Base-by-base conservation (phyloP, 2,888 invertebrate species). In the Ornithoptera priamus region DNA sequence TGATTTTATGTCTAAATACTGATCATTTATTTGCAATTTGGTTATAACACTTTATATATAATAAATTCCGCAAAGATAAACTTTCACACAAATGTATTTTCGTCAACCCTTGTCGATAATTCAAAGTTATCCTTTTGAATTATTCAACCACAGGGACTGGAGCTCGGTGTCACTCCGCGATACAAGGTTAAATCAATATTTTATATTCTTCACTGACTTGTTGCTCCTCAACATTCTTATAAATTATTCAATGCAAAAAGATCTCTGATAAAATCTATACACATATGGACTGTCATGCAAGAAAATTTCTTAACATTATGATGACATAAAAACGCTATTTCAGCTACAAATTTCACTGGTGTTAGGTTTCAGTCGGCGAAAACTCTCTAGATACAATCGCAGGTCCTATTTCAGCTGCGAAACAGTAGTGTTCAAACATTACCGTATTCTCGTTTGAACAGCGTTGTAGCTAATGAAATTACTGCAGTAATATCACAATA, bases 131-230 rank as follows among this genome's bases (percentile, higher is more conserved):
- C 60, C 66, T 50, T 61, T 67, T 67, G 66, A 67, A 67, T 67
- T 30, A 67, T 67, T 67, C 66, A 67, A 61, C 36, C 30, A 50
- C 15, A 22, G 61, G 53, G 50, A 50, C 60, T 60, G 50, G 7
- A 24, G 67, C 67, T 53, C 67, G 24, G 61, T 67, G 67, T 61
- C 61, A 67, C 60, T 67, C 60, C 60, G 56, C 61, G 61, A 61
- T 61, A 67, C 61, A 67, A 61, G 61, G 67, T 67, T 67, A 61
- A 67, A 67, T 67, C 67, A 67, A 67, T 67, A 67, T 67, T 67
- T 67, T 67, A 67, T 67, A 61, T 67, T 67, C 67, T 53, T 56
- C 36, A 61, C 61, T 50, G 20, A 67, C 67, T 67, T 67, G 67
- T 67, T 67, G 67, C 67, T 67, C 18, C 24, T 60, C 67, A 67